Base-by-base conservation (phyloP, 2,888 invertebrate species). In the Frankliniella fusca region DNA sequence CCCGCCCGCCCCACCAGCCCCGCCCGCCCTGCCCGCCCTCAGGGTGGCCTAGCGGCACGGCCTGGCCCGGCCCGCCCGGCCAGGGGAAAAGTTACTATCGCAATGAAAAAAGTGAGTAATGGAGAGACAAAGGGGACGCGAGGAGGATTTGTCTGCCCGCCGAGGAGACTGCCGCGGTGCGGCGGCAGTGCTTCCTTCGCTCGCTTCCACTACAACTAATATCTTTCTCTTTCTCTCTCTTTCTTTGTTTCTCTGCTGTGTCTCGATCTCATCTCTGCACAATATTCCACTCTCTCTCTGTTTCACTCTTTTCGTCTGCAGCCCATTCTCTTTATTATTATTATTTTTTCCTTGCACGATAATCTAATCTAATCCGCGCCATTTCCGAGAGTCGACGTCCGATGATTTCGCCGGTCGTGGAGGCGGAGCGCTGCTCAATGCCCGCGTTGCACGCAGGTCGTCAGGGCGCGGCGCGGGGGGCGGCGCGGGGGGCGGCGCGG, bases 21-120 rank as follows among this genome's bases (percentile, higher is more conserved):
- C 65, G 65, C n/a, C n/a, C 54, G 54, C 54, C 18, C 38, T 15
- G 54, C 15, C 18, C 10, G 70, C 23, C 2, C 54, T 23, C n/a
- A 23, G 70, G 23, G 70, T 7, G 70, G 23, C 23, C n/a, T 18
- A 12, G 54, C 54, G 2, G 54, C 15, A 1, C 54, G 2, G 54
- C 50, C 50, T 12, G 61, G 61, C 61, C 15, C 38, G 5, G 61
- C 61, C 61, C 20, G 54, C 7, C 54, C 3, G 54, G 54, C 15
- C 12, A 20, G 3, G 27, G 27, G 27, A 27, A 76, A 27, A 76
- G 70, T 76, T 27, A 76, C 70, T 76, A 76, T 76, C 70, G 70
- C 70, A 76, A 76, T 76, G 70, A 76, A 76, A 76, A 76, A 76
- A 76, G 70, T 76, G 70, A 76, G 70, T 76, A 76, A 76, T 76